phyloP scores from a whole-genome alignment of 2,113 vertebrate genomes.

The zebrafish (Danio rerio) region GRCz12tu NC_133180.1:54934001-54934500 shows the following conservation, averaged over 20 bases:
- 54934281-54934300: constrained; percentile 1
- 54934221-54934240: constrained; percentile 95
- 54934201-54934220: constrained; percentile 92
- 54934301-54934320: background rate
- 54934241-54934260: constrained; percentile 94
- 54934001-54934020: constrained; percentile 7
- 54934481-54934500: too few relatives aligned
- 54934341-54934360: background rate
- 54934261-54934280: constrained; percentile 90
- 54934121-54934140: constrained; percentile 90
- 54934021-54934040: constrained; percentile 95
- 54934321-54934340: background rate
- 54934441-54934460: too few relatives aligned
- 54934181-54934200: constrained; percentile 90
- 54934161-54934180: constrained; percentile 92
- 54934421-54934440: too few relatives aligned
- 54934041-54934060: constrained; percentile 86
- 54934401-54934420: too few relatives aligned
- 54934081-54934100: constrained; percentile 89
- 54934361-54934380: too few relatives aligned
- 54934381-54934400: too few relatives aligned
- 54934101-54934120: constrained; percentile 92
- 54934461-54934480: too few relatives aligned
- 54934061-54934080: constrained; percentile 83
- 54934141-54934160: constrained; percentile 87